Base-by-base conservation (phyloP, 2,113 vertebrate genomes). In the Clarias batrachus region DNA sequence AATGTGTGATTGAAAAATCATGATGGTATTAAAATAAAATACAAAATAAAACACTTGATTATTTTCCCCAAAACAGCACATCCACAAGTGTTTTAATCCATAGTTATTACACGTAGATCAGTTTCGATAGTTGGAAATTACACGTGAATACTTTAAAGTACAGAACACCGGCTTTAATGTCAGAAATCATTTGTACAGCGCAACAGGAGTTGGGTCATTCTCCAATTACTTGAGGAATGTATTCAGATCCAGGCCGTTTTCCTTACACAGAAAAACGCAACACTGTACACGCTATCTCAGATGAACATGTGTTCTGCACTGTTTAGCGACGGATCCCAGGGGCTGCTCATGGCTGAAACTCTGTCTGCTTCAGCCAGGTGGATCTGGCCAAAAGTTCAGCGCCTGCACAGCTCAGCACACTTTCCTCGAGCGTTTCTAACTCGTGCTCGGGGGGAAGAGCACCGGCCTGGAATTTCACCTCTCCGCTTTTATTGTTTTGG, bases 321-420 rank as follows among this genome's bases (percentile, higher is more conserved):
- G 59, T 89, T 91, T 90, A 93, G 91, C 91, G 87, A 88, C 86
- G 71, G 89, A 91, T 94, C 94, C 93, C 93, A 88, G 85, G 85
- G 91, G 93, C 86, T 88, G 63, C 41, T 82, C 86, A 73, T 91
- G 92, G 92, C 92, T 92, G 93, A 93, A 92, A 93, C 91, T 89
- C 56, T 66, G 88, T 88, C 82, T 85, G 25, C 90, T 73, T 82
- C 88, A 93, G 93, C 93, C 93, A 94, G 93, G 93, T 95, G 92
- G 88, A 94, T 93, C 90, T 93, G 91, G 92, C 92, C 90, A 93
- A 95, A 94, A 94, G 93, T 94, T 93, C 94, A 93, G 76, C 78
- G 78, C 81, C 66, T 87, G 85, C 89, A 90, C 82, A 84, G 90
- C 87, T 89, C 91, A 91, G 91, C 78, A 60, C 87, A 76, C 71